Evolutionary conservation across 1,140 invertebrate species (phyloP), one percentile per base, ranked within the genome.

Genomic region (Drosophila rhopaloa): DNA sequence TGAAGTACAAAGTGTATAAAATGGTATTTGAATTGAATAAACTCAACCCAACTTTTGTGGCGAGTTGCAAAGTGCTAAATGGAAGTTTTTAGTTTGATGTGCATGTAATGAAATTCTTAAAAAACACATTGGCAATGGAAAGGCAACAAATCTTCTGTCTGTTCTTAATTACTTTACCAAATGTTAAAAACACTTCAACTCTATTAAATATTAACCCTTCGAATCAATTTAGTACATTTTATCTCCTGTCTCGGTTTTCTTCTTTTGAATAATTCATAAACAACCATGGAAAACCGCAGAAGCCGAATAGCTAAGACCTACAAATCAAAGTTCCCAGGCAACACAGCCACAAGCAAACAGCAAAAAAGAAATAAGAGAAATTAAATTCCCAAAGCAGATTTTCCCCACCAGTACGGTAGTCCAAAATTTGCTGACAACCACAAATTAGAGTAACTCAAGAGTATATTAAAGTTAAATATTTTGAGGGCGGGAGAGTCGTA

Each of bases 401-500:
- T 19, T 41, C 9, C 16, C 16, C 32, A 47, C 38, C 43, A 60
- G 16, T 16, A 14, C 44, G 47, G n/a, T 37, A 43, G 43, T 44
- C 41, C 60, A 79, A 53, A 81, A 75, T 75, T 82, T 81, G 75
- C 78, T 67, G 75, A 71, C 63, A 76, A 63, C 82, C 79, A 50
- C 82, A 85, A 79, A 85, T 79, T 86, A 65, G 79, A 67, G 56
- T 29, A 61, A 65, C 54, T 72, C 66, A 46, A 66, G 73, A 79
- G 82, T 72, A 60, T 65, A 85, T 81, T 85, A 79, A 85, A 81
- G 70, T 41, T 48, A 61, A 71, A 70, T 55, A 76, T 58, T 53
- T 32, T 44, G 40, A 43, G 14, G 46, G 73, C 43, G 47, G 24
- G 27, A 54, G 46, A 24, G 29, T 41, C 43, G 50, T 58, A 58